A percentile compares a stretch with the other conserved stretches of the same genome.
Evolutionary conservation across 2,797 vertebrate species (phyloP).

Genomic region (Gallirallus australis): DNA sequence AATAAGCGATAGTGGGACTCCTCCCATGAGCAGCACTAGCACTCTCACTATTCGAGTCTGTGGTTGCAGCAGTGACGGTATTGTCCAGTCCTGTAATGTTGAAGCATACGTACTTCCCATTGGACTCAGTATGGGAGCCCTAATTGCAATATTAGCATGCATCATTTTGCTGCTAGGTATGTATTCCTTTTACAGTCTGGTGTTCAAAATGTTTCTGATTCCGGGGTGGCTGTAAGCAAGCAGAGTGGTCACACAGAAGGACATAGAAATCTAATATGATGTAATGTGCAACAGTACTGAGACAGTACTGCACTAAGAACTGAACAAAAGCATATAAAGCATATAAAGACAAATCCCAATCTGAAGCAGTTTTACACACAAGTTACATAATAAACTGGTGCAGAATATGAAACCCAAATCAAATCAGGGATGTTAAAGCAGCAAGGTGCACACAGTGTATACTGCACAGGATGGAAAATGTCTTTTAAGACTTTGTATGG

Average conservation of each 20-base stretch:
- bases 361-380: not conserved
- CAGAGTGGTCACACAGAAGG: not conserved
- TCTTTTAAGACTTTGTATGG: no score
- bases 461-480: not conserved
- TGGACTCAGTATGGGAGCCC: slow-evolving; percentile 97
- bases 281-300: not conserved
- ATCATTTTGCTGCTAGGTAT: slow-evolving; percentile 94
- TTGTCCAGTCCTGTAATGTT: slow-evolving; percentile 94
- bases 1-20: slow-evolving; percentile 93
- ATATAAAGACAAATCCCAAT: not conserved
- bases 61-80: slow-evolving; percentile 93
- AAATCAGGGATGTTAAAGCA: not conserved
- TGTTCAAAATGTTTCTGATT: not conserved
- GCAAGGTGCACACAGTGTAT: not conserved
- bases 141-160: slow-evolving; percentile 97
- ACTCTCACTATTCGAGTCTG: slow-evolving; percentile 97
- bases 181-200: slow-evolving; percentile 42
- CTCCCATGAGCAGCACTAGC: slow-evolving; percentile 97
- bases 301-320: not conserved
- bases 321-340: not conserved
- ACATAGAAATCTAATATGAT: not conserved
- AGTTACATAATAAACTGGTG: not conserved
- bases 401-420: not conserved
- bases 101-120: slow-evolving; percentile 97
- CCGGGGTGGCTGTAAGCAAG: not conserved